Conservation (phyloP, 2,888 invertebrate genomes). For the Pharmacophagus antenor region DNA sequence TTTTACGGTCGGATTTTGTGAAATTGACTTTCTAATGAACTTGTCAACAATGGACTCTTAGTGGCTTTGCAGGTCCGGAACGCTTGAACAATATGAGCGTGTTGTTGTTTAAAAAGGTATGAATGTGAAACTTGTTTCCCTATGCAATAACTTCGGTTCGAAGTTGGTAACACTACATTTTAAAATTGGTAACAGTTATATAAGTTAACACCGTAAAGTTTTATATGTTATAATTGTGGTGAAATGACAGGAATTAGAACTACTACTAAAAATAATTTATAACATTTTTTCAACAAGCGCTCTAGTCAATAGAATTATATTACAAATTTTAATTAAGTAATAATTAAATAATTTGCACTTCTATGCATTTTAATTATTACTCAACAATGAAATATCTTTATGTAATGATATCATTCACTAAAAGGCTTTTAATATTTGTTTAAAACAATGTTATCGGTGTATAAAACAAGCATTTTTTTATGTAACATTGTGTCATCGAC, state of each 20-base stretch:
- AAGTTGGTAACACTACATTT: constrained; percentile 39
- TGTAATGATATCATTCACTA: not conserved
- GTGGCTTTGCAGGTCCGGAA: not conserved
- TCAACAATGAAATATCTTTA: too few species aligned
- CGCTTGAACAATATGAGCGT: not conserved
- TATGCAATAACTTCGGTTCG: constrained; percentile 30
- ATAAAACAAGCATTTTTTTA: too few species aligned
- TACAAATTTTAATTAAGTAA: too few species aligned
- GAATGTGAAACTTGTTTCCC: not conserved
- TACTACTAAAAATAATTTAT: constrained; percentile 21
- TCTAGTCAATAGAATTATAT: too few species aligned
- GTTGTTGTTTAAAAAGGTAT: not conserved
- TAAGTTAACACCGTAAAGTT: constrained; percentile 39
- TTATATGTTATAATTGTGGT: constrained; percentile 37
- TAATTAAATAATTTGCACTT: too few species aligned
- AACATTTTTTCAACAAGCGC: not conserved
- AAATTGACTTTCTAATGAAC: not conserved
- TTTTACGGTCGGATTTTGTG: not conserved
- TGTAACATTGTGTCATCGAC: too few species aligned
- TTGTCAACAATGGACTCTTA: not conserved
- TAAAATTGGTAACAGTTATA: constrained; percentile 36
- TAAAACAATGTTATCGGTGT: too few species aligned
- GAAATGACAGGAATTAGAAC: constrained; percentile 33
- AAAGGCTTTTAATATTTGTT: not conserved
- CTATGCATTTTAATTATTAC: too few species aligned